phyloP scores from a whole-genome alignment of 2,888 invertebrate species.

The Phortica magna region DNA sequence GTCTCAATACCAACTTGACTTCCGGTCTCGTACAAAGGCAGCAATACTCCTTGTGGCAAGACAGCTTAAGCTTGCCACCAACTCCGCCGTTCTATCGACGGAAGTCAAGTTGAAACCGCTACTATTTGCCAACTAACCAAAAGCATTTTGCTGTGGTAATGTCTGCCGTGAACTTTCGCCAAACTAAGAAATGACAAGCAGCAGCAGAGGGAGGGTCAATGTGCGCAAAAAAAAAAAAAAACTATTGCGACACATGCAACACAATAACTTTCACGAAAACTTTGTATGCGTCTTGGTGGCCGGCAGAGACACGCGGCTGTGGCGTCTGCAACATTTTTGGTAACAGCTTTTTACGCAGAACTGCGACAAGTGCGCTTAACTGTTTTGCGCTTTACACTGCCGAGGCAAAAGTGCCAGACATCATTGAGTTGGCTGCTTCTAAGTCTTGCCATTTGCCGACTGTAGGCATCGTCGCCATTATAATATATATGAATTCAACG shows the following conservation, averaged over 20 bases:
- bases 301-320: conserved; percentile 26
- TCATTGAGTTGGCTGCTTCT: conserved; percentile 2
- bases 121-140: conserved; percentile 38
- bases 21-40: conserved; percentile 25
- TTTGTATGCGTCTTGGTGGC: neutral
- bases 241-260: conserved; percentile 33
- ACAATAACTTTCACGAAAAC: conserved; percentile 31
- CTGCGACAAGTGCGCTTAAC: conserved; percentile 32
- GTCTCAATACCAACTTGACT: conserved; percentile 24
- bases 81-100: neutral
- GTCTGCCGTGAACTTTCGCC: conserved; percentile 6
- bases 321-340: neutral
- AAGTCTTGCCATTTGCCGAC: neutral
- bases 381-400: conserved; percentile 21
- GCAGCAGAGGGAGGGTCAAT: neutral
- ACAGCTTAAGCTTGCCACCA: too few relatives aligned
- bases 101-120: conserved; percentile 18
- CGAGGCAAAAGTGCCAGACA: neutral
- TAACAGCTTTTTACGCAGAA: conserved; percentile 11
- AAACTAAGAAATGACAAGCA: neutral
- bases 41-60: neutral
- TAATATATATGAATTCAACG: neutral
- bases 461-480: neutral
- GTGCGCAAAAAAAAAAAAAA: neutral
- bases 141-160: conserved; percentile 36